Percentiles rank a stretch among this genome's conserved stretches.
These are phyloP conservation scores for Hanleya hanleyi DNA, from an alignment of 2,888 invertebrate species.

Conservation along the genomic window DNA sequence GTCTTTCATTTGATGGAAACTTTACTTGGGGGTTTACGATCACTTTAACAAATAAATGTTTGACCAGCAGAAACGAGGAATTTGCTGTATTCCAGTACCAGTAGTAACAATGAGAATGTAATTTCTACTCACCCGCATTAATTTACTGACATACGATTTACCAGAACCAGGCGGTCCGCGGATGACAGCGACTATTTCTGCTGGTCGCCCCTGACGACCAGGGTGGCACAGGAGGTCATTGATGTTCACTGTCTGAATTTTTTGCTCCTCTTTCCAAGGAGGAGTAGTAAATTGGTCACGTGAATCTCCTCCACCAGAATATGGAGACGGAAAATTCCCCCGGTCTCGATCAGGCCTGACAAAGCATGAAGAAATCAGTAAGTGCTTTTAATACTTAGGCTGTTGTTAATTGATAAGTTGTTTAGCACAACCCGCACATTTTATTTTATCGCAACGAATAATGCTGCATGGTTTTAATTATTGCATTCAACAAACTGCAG, in stretches of 20 bases:
- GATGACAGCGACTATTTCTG: slow-evolving; percentile 87
- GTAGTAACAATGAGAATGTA: not conserved
- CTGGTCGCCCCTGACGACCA: slow-evolving; percentile 86
- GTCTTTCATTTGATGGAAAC: too few species aligned
- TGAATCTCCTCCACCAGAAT: not conserved
- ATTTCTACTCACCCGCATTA: slow-evolving; percentile 62
- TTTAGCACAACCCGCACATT: too few species aligned
- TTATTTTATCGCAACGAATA: too few species aligned
- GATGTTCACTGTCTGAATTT: not conserved
- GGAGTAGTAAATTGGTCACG: not conserved
- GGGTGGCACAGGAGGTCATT: slow-evolving; percentile 81
- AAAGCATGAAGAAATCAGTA: too few species aligned
- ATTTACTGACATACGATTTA: slow-evolving; percentile 82
- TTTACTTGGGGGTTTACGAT: too few species aligned
- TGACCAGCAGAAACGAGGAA: too few species aligned
- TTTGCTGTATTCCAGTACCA: not conserved
- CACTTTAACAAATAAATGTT: too few species aligned
- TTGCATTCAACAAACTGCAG: too few species aligned
- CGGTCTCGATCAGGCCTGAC: not conserved
- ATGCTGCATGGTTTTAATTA: too few species aligned
- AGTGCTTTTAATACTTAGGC: too few species aligned
- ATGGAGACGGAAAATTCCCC: not conserved
- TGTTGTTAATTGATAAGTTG: too few species aligned
- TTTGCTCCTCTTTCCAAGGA: not conserved
- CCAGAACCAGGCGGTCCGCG: slow-evolving; percentile 96